A percentile compares a stretch with the other conserved stretches of the same genome.
Conservation (phyloP, 2,888 invertebrate species). For the Hirtodrosophila alboralis region DNA sequence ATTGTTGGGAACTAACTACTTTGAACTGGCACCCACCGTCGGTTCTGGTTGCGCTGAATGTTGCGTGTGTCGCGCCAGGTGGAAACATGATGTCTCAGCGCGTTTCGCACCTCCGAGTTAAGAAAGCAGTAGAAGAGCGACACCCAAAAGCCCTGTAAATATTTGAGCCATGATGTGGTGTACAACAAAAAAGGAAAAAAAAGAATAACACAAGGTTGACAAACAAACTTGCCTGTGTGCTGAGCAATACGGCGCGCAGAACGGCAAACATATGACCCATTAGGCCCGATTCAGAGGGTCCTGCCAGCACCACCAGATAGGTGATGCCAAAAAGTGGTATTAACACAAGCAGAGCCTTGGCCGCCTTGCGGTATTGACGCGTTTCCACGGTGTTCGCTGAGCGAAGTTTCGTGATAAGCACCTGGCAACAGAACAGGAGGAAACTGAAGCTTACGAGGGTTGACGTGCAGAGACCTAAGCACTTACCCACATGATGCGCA, state of each 20-base stretch:
- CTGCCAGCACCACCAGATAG: slow-evolving; percentile 93
- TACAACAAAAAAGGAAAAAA: slow-evolving; percentile 1
- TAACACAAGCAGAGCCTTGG: slow-evolving; percentile 94
- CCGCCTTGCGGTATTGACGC: slow-evolving; percentile 95
- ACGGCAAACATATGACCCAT: slow-evolving; percentile 91
- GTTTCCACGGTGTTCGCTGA: slow-evolving; percentile 96
- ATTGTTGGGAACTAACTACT: slow-evolving; percentile 26
- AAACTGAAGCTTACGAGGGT: slow-evolving; percentile 4
- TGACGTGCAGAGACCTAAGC: not conserved
- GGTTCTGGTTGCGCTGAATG: slow-evolving; percentile 82
- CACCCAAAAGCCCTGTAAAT: slow-evolving; percentile 92
- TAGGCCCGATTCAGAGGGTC: slow-evolving; percentile 89
- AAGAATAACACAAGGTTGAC: too few relatives aligned
- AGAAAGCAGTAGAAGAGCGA: slow-evolving; percentile 96
- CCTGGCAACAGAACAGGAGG: slow-evolving; percentile 85
- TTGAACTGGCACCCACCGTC: slow-evolving; percentile 74
- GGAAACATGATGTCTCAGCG: slow-evolving; percentile 89
- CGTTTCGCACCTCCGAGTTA: slow-evolving; percentile 95
- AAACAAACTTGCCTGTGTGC: slow-evolving; percentile 90
- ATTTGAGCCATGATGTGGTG: slow-evolving; percentile 21
- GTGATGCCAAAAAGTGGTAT: slow-evolving; percentile 97
- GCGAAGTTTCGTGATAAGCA: slow-evolving; percentile 95
- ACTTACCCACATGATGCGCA: slow-evolving; percentile 95
- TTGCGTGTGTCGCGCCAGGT: slow-evolving; percentile 84
- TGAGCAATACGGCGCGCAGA: slow-evolving; percentile 91